Evolutionary conservation across 2,888 invertebrate genomes (phyloP).

Genomic region (Sinelater perroti): DNA sequence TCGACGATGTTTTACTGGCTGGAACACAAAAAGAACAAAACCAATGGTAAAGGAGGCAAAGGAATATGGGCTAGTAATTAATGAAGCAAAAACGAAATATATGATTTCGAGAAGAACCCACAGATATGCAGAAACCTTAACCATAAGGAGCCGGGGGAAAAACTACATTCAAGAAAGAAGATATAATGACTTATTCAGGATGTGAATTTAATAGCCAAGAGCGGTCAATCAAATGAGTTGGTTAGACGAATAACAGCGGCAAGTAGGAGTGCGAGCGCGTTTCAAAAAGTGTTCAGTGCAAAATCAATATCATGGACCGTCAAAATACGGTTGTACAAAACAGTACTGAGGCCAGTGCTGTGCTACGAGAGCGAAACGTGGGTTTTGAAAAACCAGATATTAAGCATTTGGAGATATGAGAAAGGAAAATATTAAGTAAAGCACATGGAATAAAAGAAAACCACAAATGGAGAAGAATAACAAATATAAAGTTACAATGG

Average conservation of each 20-base stretch:
- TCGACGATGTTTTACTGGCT: not conserved
- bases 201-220: not conserved
- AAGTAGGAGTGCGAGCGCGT: not conserved
- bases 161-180: not conserved
- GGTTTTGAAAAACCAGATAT: not conserved
- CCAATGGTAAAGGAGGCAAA: too few species aligned
- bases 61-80: not conserved
- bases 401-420: not conserved
- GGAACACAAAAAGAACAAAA: not conserved
- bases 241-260: not conserved
- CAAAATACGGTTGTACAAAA: not conserved
- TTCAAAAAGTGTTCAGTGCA: not conserved
- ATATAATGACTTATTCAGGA: not conserved
- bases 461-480: not conserved
- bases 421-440: not conserved
- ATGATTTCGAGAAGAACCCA: not conserved
- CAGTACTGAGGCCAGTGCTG: not conserved
- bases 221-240: not conserved
- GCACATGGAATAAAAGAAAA: not conserved
- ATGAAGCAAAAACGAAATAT: not conserved
- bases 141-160: not conserved
- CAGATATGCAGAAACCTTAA: not conserved
- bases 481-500: too few species aligned
- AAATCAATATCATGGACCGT: not conserved
- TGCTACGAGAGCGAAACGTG: not conserved